These are phyloP conservation scores for Nezara viridula DNA, from an alignment of 2,888 invertebrate species.

Conservation along the genomic window DNA sequence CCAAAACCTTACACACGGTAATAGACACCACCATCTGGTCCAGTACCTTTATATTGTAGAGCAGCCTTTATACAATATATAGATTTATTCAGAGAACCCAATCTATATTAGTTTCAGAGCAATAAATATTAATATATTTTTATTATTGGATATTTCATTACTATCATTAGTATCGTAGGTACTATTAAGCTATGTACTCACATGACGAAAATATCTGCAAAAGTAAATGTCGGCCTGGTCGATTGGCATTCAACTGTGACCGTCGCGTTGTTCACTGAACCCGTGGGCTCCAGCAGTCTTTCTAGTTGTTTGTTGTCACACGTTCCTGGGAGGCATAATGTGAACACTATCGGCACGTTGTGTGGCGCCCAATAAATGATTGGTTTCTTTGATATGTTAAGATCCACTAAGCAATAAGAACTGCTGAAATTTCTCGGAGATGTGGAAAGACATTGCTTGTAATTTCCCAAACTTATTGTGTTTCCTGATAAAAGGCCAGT, in stretches of 20 bases:
- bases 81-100: no score
- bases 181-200: neutral
- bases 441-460: neutral
- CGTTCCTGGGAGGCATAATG: slow-evolving; percentile 19
- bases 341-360: neutral
- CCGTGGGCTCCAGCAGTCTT: neutral
- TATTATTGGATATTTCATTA: no score
- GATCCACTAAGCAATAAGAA: slow-evolving; percentile 20
- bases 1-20: no score
- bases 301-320: slow-evolving; percentile 12
- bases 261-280: neutral
- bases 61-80: no score
- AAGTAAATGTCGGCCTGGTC: neutral
- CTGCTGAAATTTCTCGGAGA: slow-evolving; percentile 5
- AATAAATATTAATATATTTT: no score
- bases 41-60: no score
- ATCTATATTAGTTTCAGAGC: no score
- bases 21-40: no score
- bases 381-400: neutral
- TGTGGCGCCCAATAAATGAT: neutral
- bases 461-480: slow-evolving; percentile 29
- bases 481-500: neutral
- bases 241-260: slow-evolving; percentile 30
- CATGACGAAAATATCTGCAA: slow-evolving; percentile 1
- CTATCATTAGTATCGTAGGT: no score